These are phyloP conservation scores for Sinella curviseta DNA, from an alignment of 1,140 invertebrate genomes.

Conservation along the genomic window DNA sequence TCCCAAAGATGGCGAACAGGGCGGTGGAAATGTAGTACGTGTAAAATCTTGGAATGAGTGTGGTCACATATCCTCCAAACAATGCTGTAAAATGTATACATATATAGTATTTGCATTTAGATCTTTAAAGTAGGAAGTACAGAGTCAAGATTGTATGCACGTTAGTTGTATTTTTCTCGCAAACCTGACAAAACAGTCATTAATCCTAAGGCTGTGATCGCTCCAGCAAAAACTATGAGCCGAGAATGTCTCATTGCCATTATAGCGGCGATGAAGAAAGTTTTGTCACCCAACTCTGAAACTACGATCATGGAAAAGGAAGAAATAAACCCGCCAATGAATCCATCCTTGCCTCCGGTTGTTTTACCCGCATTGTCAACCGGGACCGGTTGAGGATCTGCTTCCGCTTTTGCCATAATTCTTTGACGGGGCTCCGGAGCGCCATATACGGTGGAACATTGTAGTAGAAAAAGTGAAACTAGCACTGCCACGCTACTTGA, in stretches of 20 bases:
- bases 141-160: background rate
- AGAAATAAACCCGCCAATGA: constrained; percentile 62
- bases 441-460: background rate
- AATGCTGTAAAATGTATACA: constrained; percentile 58
- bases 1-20: constrained; percentile 92
- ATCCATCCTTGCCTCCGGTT: constrained; percentile 42
- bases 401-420: background rate
- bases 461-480: background rate
- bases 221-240: constrained; percentile 56
- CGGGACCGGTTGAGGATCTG: background rate
- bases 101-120: background rate
- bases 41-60: constrained; percentile 83
- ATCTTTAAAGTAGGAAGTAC: background rate
- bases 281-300: constrained; percentile 65
- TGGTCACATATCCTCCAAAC: constrained; percentile 87
- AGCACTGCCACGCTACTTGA: background rate
- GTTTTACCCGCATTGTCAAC: background rate
- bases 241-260: constrained; percentile 64
- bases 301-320: constrained; percentile 62
- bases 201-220: constrained; percentile 29
- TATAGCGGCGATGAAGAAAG: constrained; percentile 65
- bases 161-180: too few species aligned
- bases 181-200: constrained; percentile 58
- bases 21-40: constrained; percentile 94
- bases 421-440: background rate